These are phyloP conservation scores for Beroe forskalii DNA, from an alignment of 37 sponge, comb jelly and placozoan species.

Conservation along the genomic window DNA sequence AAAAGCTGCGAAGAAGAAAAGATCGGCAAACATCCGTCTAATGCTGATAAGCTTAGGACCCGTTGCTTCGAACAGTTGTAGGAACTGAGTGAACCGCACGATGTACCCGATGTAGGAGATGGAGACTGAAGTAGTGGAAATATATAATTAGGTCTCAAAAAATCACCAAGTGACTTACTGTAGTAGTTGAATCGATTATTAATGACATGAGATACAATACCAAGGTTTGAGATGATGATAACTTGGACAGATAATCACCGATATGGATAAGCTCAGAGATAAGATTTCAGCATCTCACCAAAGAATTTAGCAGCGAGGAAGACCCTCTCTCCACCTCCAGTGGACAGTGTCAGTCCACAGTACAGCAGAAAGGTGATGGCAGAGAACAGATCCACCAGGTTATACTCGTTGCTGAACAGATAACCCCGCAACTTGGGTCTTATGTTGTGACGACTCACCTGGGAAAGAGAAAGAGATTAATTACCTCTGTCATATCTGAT, in stretches of 20 bases:
- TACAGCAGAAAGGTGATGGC: slow-evolving; percentile 7
- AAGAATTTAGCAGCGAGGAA: slow-evolving; percentile 17
- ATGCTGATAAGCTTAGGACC: slow-evolving; percentile 45
- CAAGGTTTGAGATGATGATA: too few species aligned
- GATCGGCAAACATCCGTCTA: not conserved
- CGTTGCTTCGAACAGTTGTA: slow-evolving; percentile 38
- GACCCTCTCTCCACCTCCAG: not conserved
- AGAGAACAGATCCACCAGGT: slow-evolving; percentile 23
- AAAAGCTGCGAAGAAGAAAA: slow-evolving; percentile 23
- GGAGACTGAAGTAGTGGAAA: slow-evolving; percentile 54
- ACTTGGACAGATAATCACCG: too few species aligned
- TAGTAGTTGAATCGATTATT: too few species aligned
- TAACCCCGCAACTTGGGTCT: not conserved
- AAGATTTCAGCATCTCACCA: too few species aligned
- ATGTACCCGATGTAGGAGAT: slow-evolving; percentile 47
- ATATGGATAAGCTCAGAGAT: too few species aligned
- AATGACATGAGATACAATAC: too few species aligned
- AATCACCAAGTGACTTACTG: too few species aligned
- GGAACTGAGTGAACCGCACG: slow-evolving; percentile 55
- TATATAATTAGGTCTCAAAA: too few species aligned
- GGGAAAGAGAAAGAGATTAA: not conserved
- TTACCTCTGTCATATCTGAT: too few species aligned
- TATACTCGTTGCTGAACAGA: not conserved
- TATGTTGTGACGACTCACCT: not conserved
- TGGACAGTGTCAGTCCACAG: not conserved